Conservation (phyloP, 2,113 vertebrate genomes). For the Spheniscus mendiculus region DNA sequence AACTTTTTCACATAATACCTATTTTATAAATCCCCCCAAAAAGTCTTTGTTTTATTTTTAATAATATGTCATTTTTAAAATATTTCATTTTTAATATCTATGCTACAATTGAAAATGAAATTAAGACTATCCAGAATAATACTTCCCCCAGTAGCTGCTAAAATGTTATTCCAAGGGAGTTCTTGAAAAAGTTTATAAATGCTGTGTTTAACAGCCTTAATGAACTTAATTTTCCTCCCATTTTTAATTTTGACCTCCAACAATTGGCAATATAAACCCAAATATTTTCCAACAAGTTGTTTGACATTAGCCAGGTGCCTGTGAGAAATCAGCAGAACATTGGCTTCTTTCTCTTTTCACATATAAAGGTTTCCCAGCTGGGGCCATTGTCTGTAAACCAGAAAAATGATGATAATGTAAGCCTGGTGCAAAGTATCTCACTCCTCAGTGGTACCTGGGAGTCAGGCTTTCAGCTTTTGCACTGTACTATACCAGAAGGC, state of each 20-base stretch:
- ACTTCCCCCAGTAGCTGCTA: not conserved
- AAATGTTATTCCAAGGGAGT: not conserved
- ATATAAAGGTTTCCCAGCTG: not conserved
- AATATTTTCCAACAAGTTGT: not conserved
- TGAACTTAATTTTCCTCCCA: not conserved
- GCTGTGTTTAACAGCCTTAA: not conserved
- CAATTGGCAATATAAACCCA: not conserved
- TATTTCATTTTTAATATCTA: not conserved
- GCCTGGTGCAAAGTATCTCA: not conserved
- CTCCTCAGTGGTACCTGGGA: not conserved
- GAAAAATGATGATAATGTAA: not conserved
- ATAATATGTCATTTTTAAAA: not conserved
- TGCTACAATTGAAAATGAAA: not conserved
- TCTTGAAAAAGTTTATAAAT: not conserved
- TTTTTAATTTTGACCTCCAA: not conserved
- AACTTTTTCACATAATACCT: not conserved
- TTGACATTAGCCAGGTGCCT: not conserved
- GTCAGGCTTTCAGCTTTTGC: not conserved
- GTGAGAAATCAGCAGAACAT: not conserved
- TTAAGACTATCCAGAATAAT: not conserved
- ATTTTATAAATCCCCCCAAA: not conserved
- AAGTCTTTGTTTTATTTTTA: not conserved
- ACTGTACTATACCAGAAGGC: not conserved
- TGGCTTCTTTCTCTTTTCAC: not conserved
- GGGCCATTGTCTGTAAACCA: rapidly evolving